Evolutionary conservation across 2,888 invertebrate species (phyloP), one percentile per base, ranked within the genome.

Genomic region (Drosophila antonietae): DNA sequence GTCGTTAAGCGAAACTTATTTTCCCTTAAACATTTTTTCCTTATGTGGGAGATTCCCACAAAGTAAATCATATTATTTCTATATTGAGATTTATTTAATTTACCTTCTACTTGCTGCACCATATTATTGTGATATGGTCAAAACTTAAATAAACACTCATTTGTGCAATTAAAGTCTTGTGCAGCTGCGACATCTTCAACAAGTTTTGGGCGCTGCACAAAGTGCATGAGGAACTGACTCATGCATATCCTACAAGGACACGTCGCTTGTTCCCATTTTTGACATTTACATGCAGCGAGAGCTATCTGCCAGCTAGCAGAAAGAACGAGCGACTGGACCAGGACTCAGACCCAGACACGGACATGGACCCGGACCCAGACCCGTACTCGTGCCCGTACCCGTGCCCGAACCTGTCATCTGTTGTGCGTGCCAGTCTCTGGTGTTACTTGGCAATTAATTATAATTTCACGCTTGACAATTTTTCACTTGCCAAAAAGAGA

Each of bases 401-500:
- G 57, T 28, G 6, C 35, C 49, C 23, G 57, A 43, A 31, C 47
- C 39, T 65, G 65, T 52, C 53, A 44, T 23, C 59, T 68, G 73
- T 61, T 72, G 55, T 73, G 60, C 65, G 62, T 77, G 78, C 67
- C 75, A 59, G 80, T 66, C 61, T 73, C 74, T 81, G 78, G 68
- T 73, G 74, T 68, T 69, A 69, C 78, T 72, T 70, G 73, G 72
- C 80, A 87, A 87, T 84, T 87, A 88, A 87, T 87, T 87, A 89
- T 87, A 87, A 87, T 87, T 87, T 88, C 79, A 82, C 79, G 82
- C 88, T 81, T 84, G 79, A 84, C 79, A 82, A 84, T 72, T 79
- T 82, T 75, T 68, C 74, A 77, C 68, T 83, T 77, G 73, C 43
- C 69, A 70, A 71, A 78, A 80, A 75, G 23, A 37, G 52, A 31